Evolutionary conservation across 2,797 vertebrate species (phyloP), one percentile per base, ranked within the genome.

Genomic region (Yasuhikotakia modesta): DNA sequence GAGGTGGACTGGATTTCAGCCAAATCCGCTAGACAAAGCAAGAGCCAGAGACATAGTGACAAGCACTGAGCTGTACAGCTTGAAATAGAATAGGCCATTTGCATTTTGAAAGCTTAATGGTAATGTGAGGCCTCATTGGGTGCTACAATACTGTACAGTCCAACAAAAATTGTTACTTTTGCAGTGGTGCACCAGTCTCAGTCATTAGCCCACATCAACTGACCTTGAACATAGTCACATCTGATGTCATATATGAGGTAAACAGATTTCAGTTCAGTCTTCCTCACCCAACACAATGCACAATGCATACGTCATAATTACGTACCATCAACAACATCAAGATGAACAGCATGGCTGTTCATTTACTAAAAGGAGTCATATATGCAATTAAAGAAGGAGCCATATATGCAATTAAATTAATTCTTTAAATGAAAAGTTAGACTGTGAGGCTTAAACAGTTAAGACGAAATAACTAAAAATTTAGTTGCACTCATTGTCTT

Each of bases 21-120:
- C 27, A 69, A 35, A 14, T n/a, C 30, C 14, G 3, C 50, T 39
- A 63, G 58, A 21, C 19, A 30, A 63, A 2, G 1, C 21, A 24
- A 57, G 21, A 22, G 4, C 11, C 53, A 35, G 21, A 45, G 53
- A 58, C 32, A 57, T 14, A 16, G 32, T 43, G 35, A 71, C 32
- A 61, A 46, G 57, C 39, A 46, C 43, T 30, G 57, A 19, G n/a
- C 27, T 24, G 13, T 48, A 48, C 17, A 72, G 70, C 39, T 61
- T 48, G n/a, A 32, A 43, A 73, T 27, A 24, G 35, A 58, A 58
- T 27, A n/a, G 16, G 55, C 21, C 21, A 48, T 61, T 61, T 72
- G n/a, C n/a, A 70, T 70, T 32, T 53, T 55, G 17, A 61, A 73
- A 46, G 39, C 39, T 73, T n/a, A 19, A 64, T 64, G 71, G 43